Base-by-base conservation (phyloP, 2,888 invertebrate species). In the Apamea anceps region DNA sequence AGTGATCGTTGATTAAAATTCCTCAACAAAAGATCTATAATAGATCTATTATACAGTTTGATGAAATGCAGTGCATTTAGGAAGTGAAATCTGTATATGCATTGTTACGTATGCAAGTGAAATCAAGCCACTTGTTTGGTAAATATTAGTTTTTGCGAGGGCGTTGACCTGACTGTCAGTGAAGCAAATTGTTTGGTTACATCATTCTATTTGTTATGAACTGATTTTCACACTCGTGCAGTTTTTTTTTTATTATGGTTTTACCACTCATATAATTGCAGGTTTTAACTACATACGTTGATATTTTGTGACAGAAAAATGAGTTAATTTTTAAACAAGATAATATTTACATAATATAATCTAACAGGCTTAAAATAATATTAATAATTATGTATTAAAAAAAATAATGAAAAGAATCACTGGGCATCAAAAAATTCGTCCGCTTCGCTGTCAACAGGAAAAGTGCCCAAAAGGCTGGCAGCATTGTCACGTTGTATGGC, bases 31-130 rank as follows among this genome's bases (percentile, higher is more conserved):
- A 79, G 79, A 68, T 78, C 51, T 74, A 62, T 77, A 88, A 88
- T 85, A 67, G 81, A 72, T 83, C 87, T 68, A 81, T 86, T 85
- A 72, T 66, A 74, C 32, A 73, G 25, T 75, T 88, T 57, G 83
- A 87, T 84, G 82, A 84, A 88, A 54, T 81, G 72, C 63, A 80
- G 42, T 83, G 78, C 71, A 85, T 77, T 79, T 72, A 37, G 2
- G 72, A 85, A 83, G 84, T 79, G 87, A 87, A 87, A 84, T 75
- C 72, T 42, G 21, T 76, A 77, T 82, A 80, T 88, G 88, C 76
- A 85, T 84, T 81, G 84, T 87, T 84, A 51, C 75, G 70, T 83
- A 80, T 88, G 87, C 81, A 84, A 60, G 79, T 82, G 79, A 81
- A 88, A 88, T 77, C 82, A 68, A 66, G 32, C 67, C 28, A 37